phyloP scores from a whole-genome alignment of 1,140 invertebrate genomes.

The Rhyacophila brunnea region DNA sequence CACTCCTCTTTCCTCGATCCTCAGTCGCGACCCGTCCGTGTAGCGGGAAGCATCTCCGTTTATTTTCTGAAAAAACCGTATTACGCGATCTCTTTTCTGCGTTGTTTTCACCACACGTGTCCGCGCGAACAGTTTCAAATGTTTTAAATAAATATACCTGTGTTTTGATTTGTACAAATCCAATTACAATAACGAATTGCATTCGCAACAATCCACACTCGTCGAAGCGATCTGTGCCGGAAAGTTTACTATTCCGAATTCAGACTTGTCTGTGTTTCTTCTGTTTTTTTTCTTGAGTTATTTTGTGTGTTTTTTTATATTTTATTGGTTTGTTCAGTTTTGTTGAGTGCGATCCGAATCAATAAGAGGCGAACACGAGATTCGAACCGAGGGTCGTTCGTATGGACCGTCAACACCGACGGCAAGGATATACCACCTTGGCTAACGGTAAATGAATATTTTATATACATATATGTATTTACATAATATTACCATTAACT shows the following conservation, averaged over 20 bases:
- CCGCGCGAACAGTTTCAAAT: too few species aligned
- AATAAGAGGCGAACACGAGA: neutral
- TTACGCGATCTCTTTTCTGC: conserved; percentile 2
- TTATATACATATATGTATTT: too few species aligned
- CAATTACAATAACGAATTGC: too few species aligned
- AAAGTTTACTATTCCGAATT: neutral
- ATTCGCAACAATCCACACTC: neutral
- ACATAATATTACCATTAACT: too few species aligned
- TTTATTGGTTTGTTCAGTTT: conserved; percentile 25
- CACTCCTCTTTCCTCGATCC: neutral
- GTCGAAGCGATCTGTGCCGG: neutral
- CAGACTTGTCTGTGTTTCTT: neutral
- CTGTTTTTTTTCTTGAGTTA: conserved; percentile 2
- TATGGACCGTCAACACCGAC: conserved; percentile 10
- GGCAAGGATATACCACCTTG: conserved; percentile 21
- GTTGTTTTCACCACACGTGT: too few species aligned
- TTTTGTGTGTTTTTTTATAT: conserved; percentile 22
- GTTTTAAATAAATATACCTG: too few species aligned
- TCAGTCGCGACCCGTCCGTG: conserved; percentile 30
- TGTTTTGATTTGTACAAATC: too few species aligned
- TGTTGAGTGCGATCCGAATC: conserved; percentile 20
- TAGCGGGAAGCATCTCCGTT: conserved; percentile 11
- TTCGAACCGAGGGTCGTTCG: neutral
- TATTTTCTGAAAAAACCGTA: neutral
- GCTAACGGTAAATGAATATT: conserved; percentile 24